Percentiles rank a stretch among this genome's conserved stretches.
phyloP scores from a whole-genome alignment of 2,888 invertebrate species.

The Apamea crenata region DNA sequence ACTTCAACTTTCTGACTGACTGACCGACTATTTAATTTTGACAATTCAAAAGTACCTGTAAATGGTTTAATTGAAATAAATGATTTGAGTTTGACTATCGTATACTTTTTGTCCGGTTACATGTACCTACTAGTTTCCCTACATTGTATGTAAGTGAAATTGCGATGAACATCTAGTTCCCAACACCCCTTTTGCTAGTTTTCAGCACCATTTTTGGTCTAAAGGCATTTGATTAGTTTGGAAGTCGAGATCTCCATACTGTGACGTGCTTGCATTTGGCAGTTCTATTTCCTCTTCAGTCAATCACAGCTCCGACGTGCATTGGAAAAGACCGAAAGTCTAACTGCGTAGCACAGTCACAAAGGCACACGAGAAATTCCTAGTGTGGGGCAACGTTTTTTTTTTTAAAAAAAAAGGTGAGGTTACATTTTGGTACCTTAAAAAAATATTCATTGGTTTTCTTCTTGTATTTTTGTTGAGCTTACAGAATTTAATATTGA shows the following conservation, averaged over 20 bases:
- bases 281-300: constrained; percentile 25
- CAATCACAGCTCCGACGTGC: not conserved
- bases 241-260: not conserved
- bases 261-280: constrained; percentile 9
- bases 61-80: no score
- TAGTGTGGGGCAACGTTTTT: no score
- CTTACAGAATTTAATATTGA: no score
- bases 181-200: not conserved
- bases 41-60: no score
- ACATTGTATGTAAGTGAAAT: not conserved
- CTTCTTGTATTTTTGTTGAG: not conserved
- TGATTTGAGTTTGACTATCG: no score
- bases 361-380: no score
- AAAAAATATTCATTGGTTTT: not conserved
- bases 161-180: not conserved
- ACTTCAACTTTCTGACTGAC: no score
- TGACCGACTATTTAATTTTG: no score
- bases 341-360: not conserved
- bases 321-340: not conserved
- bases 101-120: not conserved
- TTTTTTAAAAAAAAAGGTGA: no score
- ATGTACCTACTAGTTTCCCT: not conserved
- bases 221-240: not conserved
- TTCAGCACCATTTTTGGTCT: no score
- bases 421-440: not conserved